These are phyloP conservation scores for Sebastolobus alascanus DNA, from an alignment of 2,797 vertebrate species.

Conservation along the genomic window DNA sequence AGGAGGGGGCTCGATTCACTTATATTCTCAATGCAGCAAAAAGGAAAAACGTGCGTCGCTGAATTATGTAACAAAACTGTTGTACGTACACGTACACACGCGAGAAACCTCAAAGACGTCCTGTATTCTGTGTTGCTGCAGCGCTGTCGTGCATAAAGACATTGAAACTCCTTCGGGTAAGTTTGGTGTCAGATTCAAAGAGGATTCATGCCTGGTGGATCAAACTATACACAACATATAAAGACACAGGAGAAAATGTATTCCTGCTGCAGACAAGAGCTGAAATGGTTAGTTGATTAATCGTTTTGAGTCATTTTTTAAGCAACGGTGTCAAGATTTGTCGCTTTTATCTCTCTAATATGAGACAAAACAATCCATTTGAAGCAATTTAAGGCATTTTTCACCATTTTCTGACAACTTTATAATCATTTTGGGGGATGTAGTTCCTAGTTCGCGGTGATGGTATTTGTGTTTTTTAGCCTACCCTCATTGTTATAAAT, in stretches of 20 bases:
- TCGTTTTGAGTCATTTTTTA: not conserved
- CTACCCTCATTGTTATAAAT: not conserved
- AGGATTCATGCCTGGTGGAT: conserved; percentile 23
- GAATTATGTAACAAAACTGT: conserved; percentile 66
- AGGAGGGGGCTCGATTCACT: conserved; percentile 57
- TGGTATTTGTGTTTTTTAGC: not conserved
- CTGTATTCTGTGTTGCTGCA: conserved; percentile 25
- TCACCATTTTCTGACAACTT: conserved; percentile 5
- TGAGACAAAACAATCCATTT: not conserved
- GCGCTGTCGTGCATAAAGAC: conserved; percentile 16
- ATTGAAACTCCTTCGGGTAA: conserved; percentile 27
- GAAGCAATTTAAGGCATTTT: not conserved
- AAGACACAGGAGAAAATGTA: not conserved
- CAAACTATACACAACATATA: not conserved
- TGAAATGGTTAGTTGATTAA: not conserved
- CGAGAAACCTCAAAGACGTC: conserved; percentile 17
- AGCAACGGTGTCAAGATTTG: not conserved
- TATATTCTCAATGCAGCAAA: conserved; percentile 63
- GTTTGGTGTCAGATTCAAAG: conserved; percentile 24
- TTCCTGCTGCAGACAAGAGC: not conserved
- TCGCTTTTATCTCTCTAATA: not conserved
- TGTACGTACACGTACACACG: conserved; percentile 19
- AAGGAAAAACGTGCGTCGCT: conserved; percentile 52
- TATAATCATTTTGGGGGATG: not conserved
- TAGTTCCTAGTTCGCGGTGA: not conserved